Evolutionary conservation across 2,888 invertebrate genomes (phyloP), one percentile per base, ranked within the genome.

Genomic region (Agelastica alni): DNA sequence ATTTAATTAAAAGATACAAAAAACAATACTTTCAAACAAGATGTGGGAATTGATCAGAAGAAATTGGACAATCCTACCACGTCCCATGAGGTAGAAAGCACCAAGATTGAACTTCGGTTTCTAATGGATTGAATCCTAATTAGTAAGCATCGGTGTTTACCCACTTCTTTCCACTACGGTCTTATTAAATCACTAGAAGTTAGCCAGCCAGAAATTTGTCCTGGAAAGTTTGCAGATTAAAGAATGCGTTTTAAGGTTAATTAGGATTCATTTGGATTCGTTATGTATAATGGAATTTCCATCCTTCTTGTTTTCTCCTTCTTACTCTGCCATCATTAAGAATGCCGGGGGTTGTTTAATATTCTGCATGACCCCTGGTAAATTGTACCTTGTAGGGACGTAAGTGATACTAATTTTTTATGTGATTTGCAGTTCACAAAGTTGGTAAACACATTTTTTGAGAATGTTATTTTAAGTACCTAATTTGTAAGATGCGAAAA

Each of bases 181-280:
- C 32, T 31, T 32, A 49, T 49, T 49, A 49, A 49, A 49, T 49
- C 49, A 49, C 49, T 49, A 14, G 41, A 49, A 49, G 28, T 49
- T 49, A 42, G 31, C 49, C 49, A 41, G 13, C 42, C 41, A 42
- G 41, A 41, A 41, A 41, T 41, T 41, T 20, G 14, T 17, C 32
- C 31, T 12, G 31, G 41, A 41, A 49, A 49, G 39, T 48, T 48
- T 28, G 30, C 20, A 39, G 31, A 39, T 20, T 9, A n/a, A 39
- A 37, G 28, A 48, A 39, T 48, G 41, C 41, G 20, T 42, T 49
- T 41, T 49, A 49, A 49, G 31, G 42, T 49, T 49, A 31, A 49
- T 49, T 42, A 48, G 16, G 17, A 30, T 18, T 39, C 46, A 46
- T 44, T 44, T 16, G 32, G 34, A 45, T 32, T 45, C 47, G 17